Evolutionary conservation across 2,797 vertebrate species (phyloP).

Genomic region (Synanceia verrucosa): DNA sequence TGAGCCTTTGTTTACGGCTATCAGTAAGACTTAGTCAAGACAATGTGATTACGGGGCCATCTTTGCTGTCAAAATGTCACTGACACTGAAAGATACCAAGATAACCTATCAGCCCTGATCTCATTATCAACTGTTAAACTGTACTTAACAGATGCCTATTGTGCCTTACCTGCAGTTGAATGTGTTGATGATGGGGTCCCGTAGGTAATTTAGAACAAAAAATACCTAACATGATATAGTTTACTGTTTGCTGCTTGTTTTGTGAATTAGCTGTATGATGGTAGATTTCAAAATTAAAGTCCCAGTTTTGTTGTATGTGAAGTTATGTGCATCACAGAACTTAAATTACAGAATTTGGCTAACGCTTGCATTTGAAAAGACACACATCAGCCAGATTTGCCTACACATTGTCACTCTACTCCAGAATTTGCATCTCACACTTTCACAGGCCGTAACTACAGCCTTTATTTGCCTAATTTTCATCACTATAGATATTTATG

Average conservation of each 20-base stretch:
- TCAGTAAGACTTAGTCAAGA: slow-evolving; percentile 73
- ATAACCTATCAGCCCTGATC: slow-evolving; percentile 74
- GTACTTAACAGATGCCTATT: slow-evolving; percentile 62
- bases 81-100: slow-evolving; percentile 70
- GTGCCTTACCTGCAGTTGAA: slow-evolving; percentile 51
- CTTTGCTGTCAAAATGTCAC: slow-evolving; percentile 64
- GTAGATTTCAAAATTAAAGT: not conserved
- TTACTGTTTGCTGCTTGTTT: not conserved
- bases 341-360: not conserved
- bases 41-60: slow-evolving; percentile 76
- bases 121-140: slow-evolving; percentile 69
- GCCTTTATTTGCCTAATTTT: slow-evolving; percentile 75
- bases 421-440: slow-evolving; percentile 45
- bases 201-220: not conserved
- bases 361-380: slow-evolving; percentile 17
- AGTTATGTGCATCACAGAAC: not conserved
- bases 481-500: slow-evolving; percentile 78
- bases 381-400: not conserved
- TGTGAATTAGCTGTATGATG: not conserved
- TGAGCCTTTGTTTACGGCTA: slow-evolving; percentile 74
- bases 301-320: not conserved
- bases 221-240: not conserved
- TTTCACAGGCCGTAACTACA: slow-evolving; percentile 62
- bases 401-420: slow-evolving; percentile 3
- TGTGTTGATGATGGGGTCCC: slow-evolving; percentile 13